Base-by-base conservation (phyloP, 2,797 vertebrate species). In the Sebastes jordani region DNA sequence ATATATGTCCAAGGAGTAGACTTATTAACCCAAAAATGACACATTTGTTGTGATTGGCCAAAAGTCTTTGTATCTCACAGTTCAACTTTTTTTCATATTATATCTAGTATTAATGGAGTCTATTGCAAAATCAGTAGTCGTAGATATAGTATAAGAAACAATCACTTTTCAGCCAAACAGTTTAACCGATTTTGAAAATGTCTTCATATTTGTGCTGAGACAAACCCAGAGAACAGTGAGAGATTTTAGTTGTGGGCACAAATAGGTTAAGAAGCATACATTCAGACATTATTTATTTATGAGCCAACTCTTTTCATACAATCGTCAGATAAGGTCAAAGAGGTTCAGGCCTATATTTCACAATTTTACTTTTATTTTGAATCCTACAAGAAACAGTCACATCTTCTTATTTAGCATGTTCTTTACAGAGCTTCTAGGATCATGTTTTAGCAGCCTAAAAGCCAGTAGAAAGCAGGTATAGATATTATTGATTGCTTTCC, bases 401-500 rank as follows among this genome's bases (percentile, higher is more conserved):
- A 11, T 65, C 18, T 58, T 46, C 16, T 62, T 29, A 16, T 38
- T 30, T 7, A 34, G 52, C 18, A 30, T 52, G n/a, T 54, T 29
- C 8, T 69, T 65, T 60, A 25, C 27, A 42, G 6, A 60, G n/a
- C 22, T 8, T 25, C n/a, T n/a, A 18, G 36, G 13, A 23, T 55
- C 18, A 32, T 71, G 32, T 74, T 65, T 71, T 30, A 61, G 11
- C 20, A 52, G 52, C 54, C 18, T 29, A 11, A 46, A 34, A 78
- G 9, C 6, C 58, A 49, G 32, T 7, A 72, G 61, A 70, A 61
- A 58, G 70, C 36, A 67, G 27, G 1, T 67, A 73, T 73, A 52
- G 56, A 74, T 70, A 20, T 63, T 80, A 83, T 89, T 73, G 78
- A 86, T 87, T 72, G 36, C 52, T 56, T 63, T 67, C 58, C 64